Evolutionary conservation across 2,888 invertebrate genomes (phyloP).

Genomic region (Meteorus cinctellus): DNA sequence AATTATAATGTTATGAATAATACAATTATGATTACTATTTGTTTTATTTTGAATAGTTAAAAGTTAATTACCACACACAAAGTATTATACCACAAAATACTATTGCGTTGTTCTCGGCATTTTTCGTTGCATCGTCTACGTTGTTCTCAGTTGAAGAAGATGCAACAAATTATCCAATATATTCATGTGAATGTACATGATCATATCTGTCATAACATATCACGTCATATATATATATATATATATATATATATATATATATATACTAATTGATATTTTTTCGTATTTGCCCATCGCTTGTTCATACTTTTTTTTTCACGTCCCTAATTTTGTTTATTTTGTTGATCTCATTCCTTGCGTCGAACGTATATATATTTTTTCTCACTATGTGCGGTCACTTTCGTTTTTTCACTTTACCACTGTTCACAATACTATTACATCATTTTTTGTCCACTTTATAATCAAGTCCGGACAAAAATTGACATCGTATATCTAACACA

Average conservation of each 20-base stretch:
- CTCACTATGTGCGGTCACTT: neutral
- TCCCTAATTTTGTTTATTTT: neutral
- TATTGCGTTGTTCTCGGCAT: constrained; percentile 57
- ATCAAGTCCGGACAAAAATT: neutral
- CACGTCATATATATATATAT: constrained; percentile 48
- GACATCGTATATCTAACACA: neutral
- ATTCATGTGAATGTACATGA: neutral
- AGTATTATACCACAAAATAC: constrained; percentile 67
- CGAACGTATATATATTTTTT: neutral
- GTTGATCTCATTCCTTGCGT: neutral
- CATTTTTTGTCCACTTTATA: neutral
- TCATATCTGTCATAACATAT: constrained; percentile 32
- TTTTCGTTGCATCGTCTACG: constrained; percentile 23
- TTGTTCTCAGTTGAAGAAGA: neutral
- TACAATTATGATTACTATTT: constrained; percentile 2
- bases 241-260: constrained; percentile 46
- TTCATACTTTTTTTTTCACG: neutral
- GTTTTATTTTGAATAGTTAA: constrained; percentile 61
- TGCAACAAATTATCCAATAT: constrained; percentile 5
- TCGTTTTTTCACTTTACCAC: neutral
- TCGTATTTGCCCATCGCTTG: neutral
- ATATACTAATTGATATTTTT: constrained; percentile 24
- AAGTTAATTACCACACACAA: constrained; percentile 68
- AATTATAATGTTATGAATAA: constrained; percentile 22
- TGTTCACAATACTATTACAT: neutral